Percentiles rank a stretch among this genome's conserved stretches.
phyloP scores from a whole-genome alignment of 1,140 invertebrate genomes.

The Bombus polaris region DNA sequence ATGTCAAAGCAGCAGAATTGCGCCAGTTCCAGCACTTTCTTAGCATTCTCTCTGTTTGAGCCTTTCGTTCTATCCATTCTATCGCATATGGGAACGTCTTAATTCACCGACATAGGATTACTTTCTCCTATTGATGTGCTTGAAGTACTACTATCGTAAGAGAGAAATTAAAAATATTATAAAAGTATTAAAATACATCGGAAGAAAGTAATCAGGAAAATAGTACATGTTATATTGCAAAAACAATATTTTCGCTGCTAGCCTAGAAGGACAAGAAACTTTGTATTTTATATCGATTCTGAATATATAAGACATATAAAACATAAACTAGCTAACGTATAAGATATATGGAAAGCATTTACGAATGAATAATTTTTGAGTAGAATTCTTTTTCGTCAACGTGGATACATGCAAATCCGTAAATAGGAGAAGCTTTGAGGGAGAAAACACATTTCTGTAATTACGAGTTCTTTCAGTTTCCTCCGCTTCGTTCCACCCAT shows the following conservation, averaged over 20 bases:
- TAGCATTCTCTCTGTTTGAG: conserved; percentile 50
- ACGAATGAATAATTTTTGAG: too few relatives aligned
- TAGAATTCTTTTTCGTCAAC: not conserved
- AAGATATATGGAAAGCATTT: too few relatives aligned
- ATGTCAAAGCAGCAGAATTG: conserved; percentile 63
- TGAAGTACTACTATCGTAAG: not conserved
- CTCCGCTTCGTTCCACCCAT: conserved; percentile 43
- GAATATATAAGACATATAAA: not conserved
- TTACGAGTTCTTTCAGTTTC: conserved; percentile 30
- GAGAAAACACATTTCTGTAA: conserved; percentile 56
- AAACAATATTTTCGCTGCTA: not conserved
- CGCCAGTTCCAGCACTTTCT: conserved; percentile 63
- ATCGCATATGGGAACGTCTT: conserved; percentile 36
- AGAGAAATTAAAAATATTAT: not conserved
- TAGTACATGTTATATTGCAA: too few relatives aligned
- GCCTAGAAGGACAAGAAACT: not conserved
- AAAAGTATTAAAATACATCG: not conserved
- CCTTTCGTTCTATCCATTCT: conserved; percentile 46
- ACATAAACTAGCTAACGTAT: not conserved
- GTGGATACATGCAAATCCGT: not conserved
- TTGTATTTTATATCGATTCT: not conserved
- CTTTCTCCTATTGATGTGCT: conserved; percentile 28
- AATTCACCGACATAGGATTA: conserved; percentile 28
- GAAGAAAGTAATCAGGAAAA: too few relatives aligned
- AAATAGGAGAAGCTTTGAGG: not conserved